phyloP scores from a whole-genome alignment of 2,797 vertebrate species.

The Pipistrellus pygmaeus region DNA sequence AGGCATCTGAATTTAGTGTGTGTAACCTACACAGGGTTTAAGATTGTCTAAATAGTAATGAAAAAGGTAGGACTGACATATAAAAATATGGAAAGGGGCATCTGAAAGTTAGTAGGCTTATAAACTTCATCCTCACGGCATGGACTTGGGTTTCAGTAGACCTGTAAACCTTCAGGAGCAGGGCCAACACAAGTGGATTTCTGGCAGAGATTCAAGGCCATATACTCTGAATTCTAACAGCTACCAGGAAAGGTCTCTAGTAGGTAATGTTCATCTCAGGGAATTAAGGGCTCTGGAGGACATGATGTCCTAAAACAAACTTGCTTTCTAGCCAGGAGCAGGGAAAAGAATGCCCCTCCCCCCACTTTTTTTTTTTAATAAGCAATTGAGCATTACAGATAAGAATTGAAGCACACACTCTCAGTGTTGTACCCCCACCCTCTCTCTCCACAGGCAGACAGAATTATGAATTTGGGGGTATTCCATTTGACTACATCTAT shows the following conservation, averaged over 20 bases:
- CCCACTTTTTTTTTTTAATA: neutral
- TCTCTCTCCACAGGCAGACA: neutral
- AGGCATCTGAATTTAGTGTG: neutral
- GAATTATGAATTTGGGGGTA: neutral
- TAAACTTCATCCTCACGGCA: neutral
- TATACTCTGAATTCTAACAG: neutral
- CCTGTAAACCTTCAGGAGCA: neutral
- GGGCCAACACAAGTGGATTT: neutral
- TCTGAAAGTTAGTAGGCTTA: neutral
- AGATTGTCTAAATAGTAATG: neutral
- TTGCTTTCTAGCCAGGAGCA: neutral
- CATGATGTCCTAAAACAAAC: neutral
- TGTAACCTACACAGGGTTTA: neutral
- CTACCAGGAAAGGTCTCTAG: neutral
- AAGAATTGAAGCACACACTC: neutral
- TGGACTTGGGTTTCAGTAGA: neutral
- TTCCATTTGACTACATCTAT: neutral
- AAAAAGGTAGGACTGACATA: constrained; percentile 38
- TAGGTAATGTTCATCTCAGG: neutral
- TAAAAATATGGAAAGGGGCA: neutral
- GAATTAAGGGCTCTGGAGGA: neutral
- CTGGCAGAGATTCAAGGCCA: neutral
- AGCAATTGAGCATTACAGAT: neutral
- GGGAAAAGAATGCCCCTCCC: neutral
- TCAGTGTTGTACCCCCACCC: neutral